Percentiles rank a stretch among this genome's conserved stretches.
These are phyloP conservation scores for Oligia latruncula DNA, from an alignment of 2,888 invertebrate genomes.

Conservation along the genomic window DNA sequence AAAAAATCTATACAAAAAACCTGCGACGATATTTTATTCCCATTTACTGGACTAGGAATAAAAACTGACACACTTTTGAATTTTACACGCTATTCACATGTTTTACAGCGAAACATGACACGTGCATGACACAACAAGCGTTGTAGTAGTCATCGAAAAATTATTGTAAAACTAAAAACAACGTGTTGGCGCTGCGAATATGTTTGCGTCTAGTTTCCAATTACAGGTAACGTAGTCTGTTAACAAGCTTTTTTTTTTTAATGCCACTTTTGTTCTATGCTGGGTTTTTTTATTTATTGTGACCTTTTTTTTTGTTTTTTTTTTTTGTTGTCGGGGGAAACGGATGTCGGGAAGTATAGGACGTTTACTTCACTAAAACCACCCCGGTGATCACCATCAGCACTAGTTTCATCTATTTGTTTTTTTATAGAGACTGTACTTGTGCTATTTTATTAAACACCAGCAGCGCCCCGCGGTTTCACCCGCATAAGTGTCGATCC, in stretches of 20 bases:
- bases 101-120: constrained; percentile 48
- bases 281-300: not conserved
- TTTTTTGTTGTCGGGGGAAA: too few species aligned
- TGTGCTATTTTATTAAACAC: not conserved
- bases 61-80: constrained; percentile 43
- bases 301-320: not conserved
- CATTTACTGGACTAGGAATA: constrained; percentile 24
- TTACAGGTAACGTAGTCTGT: constrained; percentile 15
- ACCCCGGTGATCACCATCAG: too few species aligned
- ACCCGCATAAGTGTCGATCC: too few species aligned
- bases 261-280: constrained; percentile 8
- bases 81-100: constrained; percentile 42
- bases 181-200: not conserved
- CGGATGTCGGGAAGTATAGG: too few species aligned
- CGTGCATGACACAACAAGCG: constrained; percentile 49
- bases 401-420: not conserved
- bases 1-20: constrained; percentile 8
- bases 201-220: constrained; percentile 34
- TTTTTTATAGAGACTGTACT: not conserved
- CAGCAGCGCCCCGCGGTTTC: too few species aligned
- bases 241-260: constrained; percentile 20
- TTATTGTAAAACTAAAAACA: constrained; percentile 44
- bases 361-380: too few species aligned
- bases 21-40: constrained; percentile 23
- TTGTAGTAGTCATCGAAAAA: constrained; percentile 58